phyloP scores from a whole-genome alignment of 1,140 invertebrate genomes.

The Sitophilus oryzae region DNA sequence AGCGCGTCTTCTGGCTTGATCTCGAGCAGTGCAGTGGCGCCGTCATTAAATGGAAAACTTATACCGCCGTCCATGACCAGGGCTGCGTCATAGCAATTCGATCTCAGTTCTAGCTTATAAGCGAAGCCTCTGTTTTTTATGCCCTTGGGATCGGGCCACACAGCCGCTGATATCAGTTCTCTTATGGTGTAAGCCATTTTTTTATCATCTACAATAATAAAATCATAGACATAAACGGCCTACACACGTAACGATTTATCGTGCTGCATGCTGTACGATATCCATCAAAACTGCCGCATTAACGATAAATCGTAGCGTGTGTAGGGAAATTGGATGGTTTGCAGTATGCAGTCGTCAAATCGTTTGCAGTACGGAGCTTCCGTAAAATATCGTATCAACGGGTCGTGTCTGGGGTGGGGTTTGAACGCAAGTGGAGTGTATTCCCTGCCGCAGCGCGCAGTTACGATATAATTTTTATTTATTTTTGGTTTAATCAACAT shows the following conservation, averaged over 20 bases:
- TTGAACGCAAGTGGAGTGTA: no score
- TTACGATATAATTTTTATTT: no score
- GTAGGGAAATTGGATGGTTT: no score
- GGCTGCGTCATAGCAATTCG: constrained; percentile 89
- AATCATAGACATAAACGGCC: constrained; percentile 5
- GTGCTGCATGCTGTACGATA: no score
- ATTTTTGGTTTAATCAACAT: no score
- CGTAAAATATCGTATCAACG: no score
- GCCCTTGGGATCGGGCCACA: constrained; percentile 66
- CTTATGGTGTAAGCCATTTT: constrained; percentile 85
- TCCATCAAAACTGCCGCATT: no score
- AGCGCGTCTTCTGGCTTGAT: constrained; percentile 81
- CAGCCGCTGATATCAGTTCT: constrained; percentile 79
- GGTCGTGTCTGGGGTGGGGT: no score
- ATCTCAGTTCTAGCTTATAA: constrained; percentile 68
- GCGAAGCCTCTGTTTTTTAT: constrained; percentile 64
- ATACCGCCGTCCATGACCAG: constrained; percentile 95
- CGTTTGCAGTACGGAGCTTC: no score
- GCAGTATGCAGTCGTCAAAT: no score
- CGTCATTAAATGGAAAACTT: constrained; percentile 92
- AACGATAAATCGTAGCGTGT: no score
- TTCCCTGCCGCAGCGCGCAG: no score
- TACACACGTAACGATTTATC: not conserved
- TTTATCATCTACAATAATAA: constrained; percentile 55
- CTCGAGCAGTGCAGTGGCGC: constrained; percentile 78